Percentiles rank a stretch among this genome's conserved stretches.
Evolutionary conservation across 2,113 vertebrate genomes (phyloP).

Genomic region (Hipposideros armiger): DNA sequence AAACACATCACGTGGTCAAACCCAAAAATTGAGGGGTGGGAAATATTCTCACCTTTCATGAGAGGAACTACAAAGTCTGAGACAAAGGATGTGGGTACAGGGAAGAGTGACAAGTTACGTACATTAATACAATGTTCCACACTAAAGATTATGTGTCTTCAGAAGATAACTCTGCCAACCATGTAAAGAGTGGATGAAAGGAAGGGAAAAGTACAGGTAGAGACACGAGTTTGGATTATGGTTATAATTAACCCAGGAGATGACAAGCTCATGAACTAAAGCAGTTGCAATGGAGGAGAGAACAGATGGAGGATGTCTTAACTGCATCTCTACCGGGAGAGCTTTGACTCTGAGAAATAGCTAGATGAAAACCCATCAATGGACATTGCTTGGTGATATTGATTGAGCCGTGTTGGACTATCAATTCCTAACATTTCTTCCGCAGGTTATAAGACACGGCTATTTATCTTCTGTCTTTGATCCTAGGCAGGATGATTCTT

Average conservation of each 20-base stretch:
- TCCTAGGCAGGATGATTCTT: slow-evolving; percentile 57
- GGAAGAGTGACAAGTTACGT: background rate
- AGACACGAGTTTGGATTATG: background rate
- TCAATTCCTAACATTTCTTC: slow-evolving; percentile 63
- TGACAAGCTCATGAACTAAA: background rate
- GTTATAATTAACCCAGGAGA: slow-evolving; percentile 9
- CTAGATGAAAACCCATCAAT: slow-evolving; percentile 21
- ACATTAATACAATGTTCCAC: background rate
- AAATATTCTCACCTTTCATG: background rate
- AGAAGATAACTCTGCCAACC: background rate
- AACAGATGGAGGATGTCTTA: slow-evolving; percentile 28
- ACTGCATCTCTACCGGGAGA: background rate
- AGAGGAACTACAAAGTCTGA: background rate
- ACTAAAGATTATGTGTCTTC: background rate
- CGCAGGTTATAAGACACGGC: background rate
- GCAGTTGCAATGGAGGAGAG: background rate
- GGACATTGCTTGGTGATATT: background rate
- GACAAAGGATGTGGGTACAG: background rate
- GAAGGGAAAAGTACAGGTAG: background rate
- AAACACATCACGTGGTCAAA: background rate
- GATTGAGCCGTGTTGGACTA: slow-evolving; percentile 26
- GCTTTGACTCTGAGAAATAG: slow-evolving; percentile 40
- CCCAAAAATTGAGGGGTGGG: background rate
- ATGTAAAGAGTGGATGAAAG: background rate
- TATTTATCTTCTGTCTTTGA: slow-evolving; percentile 63